Evolutionary conservation across 2,888 invertebrate species (phyloP).

Genomic region (Lepidocyrtinus sp.): DNA sequence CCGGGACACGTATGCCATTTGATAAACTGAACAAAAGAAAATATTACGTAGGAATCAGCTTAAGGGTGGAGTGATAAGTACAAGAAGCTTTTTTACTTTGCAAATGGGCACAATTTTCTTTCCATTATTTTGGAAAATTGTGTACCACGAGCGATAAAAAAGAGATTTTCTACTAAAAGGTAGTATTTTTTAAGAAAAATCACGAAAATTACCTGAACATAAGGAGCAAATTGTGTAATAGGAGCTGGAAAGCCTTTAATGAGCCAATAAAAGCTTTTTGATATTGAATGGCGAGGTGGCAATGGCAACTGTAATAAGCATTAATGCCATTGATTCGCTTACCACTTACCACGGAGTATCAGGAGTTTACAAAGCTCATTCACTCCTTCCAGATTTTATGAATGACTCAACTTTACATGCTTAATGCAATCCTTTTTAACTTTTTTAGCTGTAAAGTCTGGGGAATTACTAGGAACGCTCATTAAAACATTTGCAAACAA

Average conservation of each 20-base stretch:
- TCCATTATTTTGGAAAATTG: slow-evolving; percentile 30
- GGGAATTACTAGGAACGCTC: too few relatives aligned
- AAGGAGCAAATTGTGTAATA: slow-evolving; percentile 6
- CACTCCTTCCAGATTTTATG: too few relatives aligned
- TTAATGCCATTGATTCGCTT: too few relatives aligned
- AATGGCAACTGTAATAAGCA: background rate
- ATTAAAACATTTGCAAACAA: too few relatives aligned
- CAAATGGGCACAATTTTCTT: slow-evolving; percentile 1
- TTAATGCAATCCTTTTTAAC: too few relatives aligned
- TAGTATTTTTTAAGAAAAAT: slow-evolving; percentile 18
- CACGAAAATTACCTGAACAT: slow-evolving; percentile 1
- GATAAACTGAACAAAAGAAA: background rate
- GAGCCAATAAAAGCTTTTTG: slow-evolving; percentile 38
- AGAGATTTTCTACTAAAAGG: background rate
- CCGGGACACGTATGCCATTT: slow-evolving; percentile 7
- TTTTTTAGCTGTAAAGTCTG: too few relatives aligned
- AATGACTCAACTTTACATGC: too few relatives aligned
- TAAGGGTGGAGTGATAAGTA: background rate
- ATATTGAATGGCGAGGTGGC: slow-evolving; percentile 2
- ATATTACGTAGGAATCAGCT: background rate
- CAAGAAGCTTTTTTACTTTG: background rate
- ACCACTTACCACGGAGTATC: too few relatives aligned
- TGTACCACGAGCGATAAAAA: background rate
- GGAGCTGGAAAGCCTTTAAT: slow-evolving; percentile 16
- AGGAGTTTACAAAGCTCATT: too few relatives aligned